A percentile compares a stretch with the other conserved stretches of the same genome.
These are phyloP conservation scores for Pantherophis vulpinus DNA, from an alignment of 2,797 vertebrate genomes.

Conservation along the genomic window DNA sequence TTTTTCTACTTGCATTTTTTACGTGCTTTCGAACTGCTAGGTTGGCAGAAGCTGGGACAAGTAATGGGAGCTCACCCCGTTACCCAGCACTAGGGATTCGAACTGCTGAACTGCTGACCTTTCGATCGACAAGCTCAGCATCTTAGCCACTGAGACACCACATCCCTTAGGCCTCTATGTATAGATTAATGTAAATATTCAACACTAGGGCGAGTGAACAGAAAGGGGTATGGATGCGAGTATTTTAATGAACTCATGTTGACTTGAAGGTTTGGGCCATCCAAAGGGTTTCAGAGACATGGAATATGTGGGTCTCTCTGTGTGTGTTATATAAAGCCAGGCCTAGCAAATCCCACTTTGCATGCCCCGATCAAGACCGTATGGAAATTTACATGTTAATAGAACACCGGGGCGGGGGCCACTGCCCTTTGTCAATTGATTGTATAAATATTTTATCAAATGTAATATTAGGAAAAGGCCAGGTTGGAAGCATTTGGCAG, in stretches of 20 bases:
- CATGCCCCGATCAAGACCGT: slow-evolving; percentile 69
- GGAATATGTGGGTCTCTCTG: slow-evolving; percentile 6
- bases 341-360: slow-evolving; percentile 48
- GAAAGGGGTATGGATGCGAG: neutral
- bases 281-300: slow-evolving; percentile 66
- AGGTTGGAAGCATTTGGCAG: slow-evolving; percentile 67
- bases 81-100: no score
- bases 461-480: slow-evolving; percentile 72
- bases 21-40: no score
- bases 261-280: slow-evolving; percentile 41
- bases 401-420: slow-evolving; percentile 72
- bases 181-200: neutral
- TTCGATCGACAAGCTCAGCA: no score
- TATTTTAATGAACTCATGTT: slow-evolving; percentile 38
- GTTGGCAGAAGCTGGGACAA: no score
- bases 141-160: no score
- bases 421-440: slow-evolving; percentile 76
- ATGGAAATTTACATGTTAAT: slow-evolving; percentile 79
- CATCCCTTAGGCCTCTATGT: no score
- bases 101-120: no score
- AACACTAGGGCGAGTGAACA: neutral
- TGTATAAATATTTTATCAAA: slow-evolving; percentile 81
- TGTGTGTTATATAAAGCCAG: neutral
- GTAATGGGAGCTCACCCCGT: no score
- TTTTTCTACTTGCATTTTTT: no score